Evolutionary conservation across 2,888 invertebrate species (phyloP), one percentile per base, ranked within the genome.

Genomic region (Stenodema calcarata): DNA sequence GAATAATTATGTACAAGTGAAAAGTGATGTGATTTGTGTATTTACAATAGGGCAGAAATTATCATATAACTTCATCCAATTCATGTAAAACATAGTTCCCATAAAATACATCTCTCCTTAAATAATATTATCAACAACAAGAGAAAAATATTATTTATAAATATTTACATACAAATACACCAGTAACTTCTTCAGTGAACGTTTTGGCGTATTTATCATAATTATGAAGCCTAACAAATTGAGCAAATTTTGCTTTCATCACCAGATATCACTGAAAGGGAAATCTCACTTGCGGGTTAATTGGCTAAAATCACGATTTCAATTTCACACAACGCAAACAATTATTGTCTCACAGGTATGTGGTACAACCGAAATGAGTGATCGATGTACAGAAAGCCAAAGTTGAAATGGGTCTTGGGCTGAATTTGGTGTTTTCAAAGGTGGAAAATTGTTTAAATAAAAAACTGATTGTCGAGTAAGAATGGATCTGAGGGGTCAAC

Each of bases 141-240:
- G 78, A 28, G 44, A 78, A 76, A 73, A 78, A 78, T 78, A 78
- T 44, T 6, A 44, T 44, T 78, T 41, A 78, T 44, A 78, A 78
- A 78, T 78, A 78, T 78, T 73, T 73, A 73, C 78, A 78, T 23
- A 73, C 18, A 0, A 73, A 18, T 14, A 44, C 44, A 44, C 78
- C 12, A 44, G 16, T 14, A 14, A 78, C 23, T 44, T 23, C 18
- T 3, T 76, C 76, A 76, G 42, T 12, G 3, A n/a, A 47, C 12
- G 12, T 12, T 9, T 18, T 18, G 23, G 62, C 62, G 18, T 23
- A 73, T 35, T 35, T 16, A 30, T 35, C 28, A 73, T 78, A 41
- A 78, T 44, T 78, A 44, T 78, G 78, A 78, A 41, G 78, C 78
- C 78, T 78, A 78, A 78, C 30, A 78, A 78, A 44, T 78, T 41